Conservation (phyloP, 2,888 invertebrate genomes). For the Drosophila nigritarsus region DNA sequence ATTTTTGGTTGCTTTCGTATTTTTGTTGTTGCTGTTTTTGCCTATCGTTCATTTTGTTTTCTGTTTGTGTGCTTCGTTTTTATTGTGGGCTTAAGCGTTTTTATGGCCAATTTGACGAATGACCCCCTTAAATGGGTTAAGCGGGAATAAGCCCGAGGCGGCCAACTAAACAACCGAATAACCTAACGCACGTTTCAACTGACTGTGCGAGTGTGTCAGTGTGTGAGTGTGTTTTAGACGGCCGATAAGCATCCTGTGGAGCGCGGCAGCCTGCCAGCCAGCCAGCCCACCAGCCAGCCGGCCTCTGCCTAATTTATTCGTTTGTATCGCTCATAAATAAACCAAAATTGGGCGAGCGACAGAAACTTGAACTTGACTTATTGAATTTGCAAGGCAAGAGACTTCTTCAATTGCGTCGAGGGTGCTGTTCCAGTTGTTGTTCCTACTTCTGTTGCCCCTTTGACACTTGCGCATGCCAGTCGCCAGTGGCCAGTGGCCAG, state of each 20-base stretch:
- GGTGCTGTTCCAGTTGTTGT: slow-evolving; percentile 34
- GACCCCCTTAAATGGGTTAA: slow-evolving; percentile 76
- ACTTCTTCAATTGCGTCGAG: slow-evolving; percentile 59
- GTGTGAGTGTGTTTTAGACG: slow-evolving; percentile 29
- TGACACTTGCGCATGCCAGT: background rate
- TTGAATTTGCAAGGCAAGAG: slow-evolving; percentile 69
- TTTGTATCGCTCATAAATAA: slow-evolving; percentile 78
- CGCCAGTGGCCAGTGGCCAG: background rate
- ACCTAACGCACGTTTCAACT: slow-evolving; percentile 53
- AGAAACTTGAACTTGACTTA: slow-evolving; percentile 72
- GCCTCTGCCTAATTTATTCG: slow-evolving; percentile 77
- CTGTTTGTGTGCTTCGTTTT: slow-evolving; percentile 50
- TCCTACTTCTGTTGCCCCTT: slow-evolving; percentile 22
- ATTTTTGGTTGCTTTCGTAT: slow-evolving; percentile 10
- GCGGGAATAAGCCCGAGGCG: slow-evolving; percentile 58
- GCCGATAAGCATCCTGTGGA: slow-evolving; percentile 50
- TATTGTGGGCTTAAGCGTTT: slow-evolving; percentile 73
- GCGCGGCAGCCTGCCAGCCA: slow-evolving; percentile 26
- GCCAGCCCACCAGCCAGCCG: slow-evolving; percentile 24
- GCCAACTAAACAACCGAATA: slow-evolving; percentile 61
- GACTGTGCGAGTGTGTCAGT: background rate
- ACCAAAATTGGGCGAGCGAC: slow-evolving; percentile 71
- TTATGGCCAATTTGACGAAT: slow-evolving; percentile 79
- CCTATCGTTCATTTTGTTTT: slow-evolving; percentile 56
- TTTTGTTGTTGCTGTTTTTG: slow-evolving; percentile 24